phyloP scores from a whole-genome alignment of 2,113 vertebrate species.

The Micronisus gabar region DNA sequence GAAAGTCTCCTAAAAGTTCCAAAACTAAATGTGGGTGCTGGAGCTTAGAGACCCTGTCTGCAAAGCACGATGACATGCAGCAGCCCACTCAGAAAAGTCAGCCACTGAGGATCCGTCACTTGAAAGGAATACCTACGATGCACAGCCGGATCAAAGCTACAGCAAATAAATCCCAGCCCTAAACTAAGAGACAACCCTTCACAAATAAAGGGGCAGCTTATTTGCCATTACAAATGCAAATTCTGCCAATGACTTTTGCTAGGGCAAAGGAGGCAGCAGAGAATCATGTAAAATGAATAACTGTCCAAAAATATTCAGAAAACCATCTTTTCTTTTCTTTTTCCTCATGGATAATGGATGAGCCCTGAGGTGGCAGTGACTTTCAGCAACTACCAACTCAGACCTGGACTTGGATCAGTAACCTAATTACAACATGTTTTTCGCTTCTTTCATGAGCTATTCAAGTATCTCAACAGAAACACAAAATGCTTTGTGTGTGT shows the following conservation, averaged over 20 bases:
- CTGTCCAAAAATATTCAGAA: conserved; percentile 9
- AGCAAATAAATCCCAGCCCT: not conserved
- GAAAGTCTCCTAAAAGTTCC: not conserved
- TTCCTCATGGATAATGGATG: conserved; percentile 17
- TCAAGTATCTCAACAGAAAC: not conserved
- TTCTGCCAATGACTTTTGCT: not conserved
- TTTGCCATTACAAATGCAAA: not conserved
- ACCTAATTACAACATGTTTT: not conserved
- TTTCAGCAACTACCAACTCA: not conserved
- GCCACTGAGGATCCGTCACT: not conserved
- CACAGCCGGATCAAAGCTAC: not conserved
- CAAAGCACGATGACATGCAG: not conserved
- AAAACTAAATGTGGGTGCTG: not conserved
- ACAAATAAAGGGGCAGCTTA: not conserved
- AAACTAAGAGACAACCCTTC: not conserved
- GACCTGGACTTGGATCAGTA: not conserved
- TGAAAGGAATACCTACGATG: not conserved
- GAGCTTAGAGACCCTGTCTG: not conserved
- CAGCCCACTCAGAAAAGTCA: not conserved
- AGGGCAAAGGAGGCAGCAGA: conserved; percentile 6
- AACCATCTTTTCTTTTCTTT: not conserved
- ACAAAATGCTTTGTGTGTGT: not conserved
- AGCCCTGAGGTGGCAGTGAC: conserved; percentile 7
- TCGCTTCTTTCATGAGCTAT: not conserved
- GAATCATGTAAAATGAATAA: conserved; percentile 17